Evolutionary conservation across 2,113 vertebrate species (phyloP).

Genomic region (Tylochromis polylepis): DNA sequence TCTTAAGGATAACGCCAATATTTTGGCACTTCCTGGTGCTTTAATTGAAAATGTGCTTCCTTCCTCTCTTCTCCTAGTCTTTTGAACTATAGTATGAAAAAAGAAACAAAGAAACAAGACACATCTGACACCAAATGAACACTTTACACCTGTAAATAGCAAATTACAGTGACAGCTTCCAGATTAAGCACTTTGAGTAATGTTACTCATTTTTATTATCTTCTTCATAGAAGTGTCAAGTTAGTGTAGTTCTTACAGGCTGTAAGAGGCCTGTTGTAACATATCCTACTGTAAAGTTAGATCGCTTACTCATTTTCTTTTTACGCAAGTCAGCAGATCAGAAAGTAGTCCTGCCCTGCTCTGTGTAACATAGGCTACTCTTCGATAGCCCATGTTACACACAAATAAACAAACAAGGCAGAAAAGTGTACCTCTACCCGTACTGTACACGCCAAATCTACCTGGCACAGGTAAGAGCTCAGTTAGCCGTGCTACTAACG

Average conservation of each 20-base stretch:
- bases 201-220: neutral
- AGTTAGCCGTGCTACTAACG: neutral
- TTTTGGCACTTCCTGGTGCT: neutral
- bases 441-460: neutral
- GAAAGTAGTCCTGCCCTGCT: neutral
- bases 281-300: neutral
- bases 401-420: neutral
- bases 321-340: neutral
- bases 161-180: neutral
- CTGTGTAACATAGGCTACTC: neutral
- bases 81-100: neutral
- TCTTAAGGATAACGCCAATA: neutral
- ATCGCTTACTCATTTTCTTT: neutral
- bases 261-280: neutral
- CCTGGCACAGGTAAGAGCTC: slow-evolving; percentile 10
- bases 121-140: neutral
- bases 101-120: neutral
- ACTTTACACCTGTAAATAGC: neutral
- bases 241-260: neutral
- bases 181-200: neutral
- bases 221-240: neutral
- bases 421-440: neutral
- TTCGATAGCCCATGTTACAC: neutral
- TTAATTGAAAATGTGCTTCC: neutral
- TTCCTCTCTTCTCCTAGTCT: neutral